Conservation (phyloP, 2,113 vertebrate genomes). For the Electrona antarctica region DNA sequence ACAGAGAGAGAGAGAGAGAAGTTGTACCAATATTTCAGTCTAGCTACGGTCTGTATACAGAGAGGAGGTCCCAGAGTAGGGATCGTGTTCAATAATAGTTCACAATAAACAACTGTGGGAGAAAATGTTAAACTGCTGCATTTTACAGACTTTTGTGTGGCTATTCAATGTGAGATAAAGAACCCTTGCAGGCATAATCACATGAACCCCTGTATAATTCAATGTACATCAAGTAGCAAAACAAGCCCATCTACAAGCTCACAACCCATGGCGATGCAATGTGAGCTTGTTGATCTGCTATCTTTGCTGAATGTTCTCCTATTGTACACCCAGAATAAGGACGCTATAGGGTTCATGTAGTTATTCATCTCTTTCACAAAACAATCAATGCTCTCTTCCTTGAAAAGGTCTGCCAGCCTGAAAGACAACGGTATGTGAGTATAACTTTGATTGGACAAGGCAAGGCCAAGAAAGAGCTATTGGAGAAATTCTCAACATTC, state of each 20-base stretch:
- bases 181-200: neutral
- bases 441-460: slow-evolving; percentile 3
- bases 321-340: too few relatives aligned
- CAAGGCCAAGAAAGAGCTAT: slow-evolving; percentile 18
- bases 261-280: too few relatives aligned
- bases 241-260: too few relatives aligned
- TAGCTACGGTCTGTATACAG: slow-evolving; percentile 89
- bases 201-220: too few relatives aligned
- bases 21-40: slow-evolving; percentile 83
- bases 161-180: neutral
- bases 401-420: slow-evolving; percentile 3
- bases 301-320: too few relatives aligned
- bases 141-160: slow-evolving; percentile 2
- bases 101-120: slow-evolving; percentile 68
- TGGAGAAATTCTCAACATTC: neutral
- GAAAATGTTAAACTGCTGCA: neutral
- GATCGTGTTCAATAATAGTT: slow-evolving; percentile 79
- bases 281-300: too few relatives aligned
- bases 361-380: too few relatives aligned
- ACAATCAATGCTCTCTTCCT: neutral
- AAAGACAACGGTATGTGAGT: slow-evolving; percentile 23
- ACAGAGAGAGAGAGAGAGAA: slow-evolving; percentile 70
- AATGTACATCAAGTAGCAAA: too few relatives aligned
- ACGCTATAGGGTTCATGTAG: too few relatives aligned
- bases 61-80: slow-evolving; percentile 84